phyloP scores from a whole-genome alignment of 2,888 invertebrate species.

The Miltochrista miniata region DNA sequence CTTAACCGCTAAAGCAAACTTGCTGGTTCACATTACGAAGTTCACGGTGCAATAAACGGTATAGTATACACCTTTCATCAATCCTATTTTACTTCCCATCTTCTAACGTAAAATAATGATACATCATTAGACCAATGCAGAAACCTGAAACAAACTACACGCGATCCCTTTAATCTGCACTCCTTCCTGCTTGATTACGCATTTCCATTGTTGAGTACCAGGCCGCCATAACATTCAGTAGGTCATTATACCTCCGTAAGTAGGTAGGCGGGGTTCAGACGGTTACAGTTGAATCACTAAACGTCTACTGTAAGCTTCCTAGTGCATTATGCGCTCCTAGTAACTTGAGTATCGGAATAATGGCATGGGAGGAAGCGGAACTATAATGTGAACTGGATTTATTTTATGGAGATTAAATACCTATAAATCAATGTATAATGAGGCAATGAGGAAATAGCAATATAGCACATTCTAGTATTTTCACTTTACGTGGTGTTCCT shows the following conservation, averaged over 20 bases:
- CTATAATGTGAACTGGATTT: slow-evolving; percentile 1
- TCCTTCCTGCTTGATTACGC: slow-evolving; percentile 31
- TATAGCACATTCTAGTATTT: too few relatives aligned
- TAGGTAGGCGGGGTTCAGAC: slow-evolving; percentile 28
- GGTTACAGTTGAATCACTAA: slow-evolving; percentile 49
- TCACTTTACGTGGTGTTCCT: too few relatives aligned
- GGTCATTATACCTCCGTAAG: slow-evolving; percentile 34
- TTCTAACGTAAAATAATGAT: not conserved
- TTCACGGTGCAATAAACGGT: too few relatives aligned
- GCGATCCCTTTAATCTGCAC: slow-evolving; percentile 31
- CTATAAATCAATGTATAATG: too few relatives aligned
- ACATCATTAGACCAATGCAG: not conserved
- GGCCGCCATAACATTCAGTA: slow-evolving; percentile 34
- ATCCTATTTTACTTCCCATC: not conserved
- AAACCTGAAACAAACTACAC: not conserved
- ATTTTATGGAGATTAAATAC: not conserved
- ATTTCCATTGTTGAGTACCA: slow-evolving; percentile 34
- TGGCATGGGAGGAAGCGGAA: slow-evolving; percentile 35
- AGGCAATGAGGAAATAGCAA: too few relatives aligned
- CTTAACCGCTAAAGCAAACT: too few relatives aligned
- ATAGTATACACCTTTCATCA: too few relatives aligned
- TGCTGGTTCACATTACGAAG: too few relatives aligned
- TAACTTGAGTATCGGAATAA: slow-evolving; percentile 27
- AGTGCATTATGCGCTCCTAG: slow-evolving; percentile 34
- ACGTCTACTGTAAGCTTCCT: slow-evolving; percentile 39